Conservation (phyloP, 2,113 vertebrate genomes). For the Burhinus bistriatus region DNA sequence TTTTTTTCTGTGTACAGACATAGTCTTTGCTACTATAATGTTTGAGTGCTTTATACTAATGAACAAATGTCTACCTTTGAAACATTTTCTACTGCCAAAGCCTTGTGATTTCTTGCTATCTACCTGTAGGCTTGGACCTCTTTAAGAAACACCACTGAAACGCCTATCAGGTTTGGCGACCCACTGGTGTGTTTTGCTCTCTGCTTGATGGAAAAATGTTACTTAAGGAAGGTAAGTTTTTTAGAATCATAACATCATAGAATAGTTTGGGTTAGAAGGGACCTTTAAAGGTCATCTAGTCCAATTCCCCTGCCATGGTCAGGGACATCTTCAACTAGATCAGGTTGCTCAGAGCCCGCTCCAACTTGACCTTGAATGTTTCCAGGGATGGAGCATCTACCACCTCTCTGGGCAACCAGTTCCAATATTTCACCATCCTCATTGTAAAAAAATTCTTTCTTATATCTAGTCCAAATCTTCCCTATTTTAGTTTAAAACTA, state of each 20-base stretch:
- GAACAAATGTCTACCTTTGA: neutral
- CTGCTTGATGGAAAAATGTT: neutral
- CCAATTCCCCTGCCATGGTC: neutral
- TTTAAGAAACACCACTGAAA: neutral
- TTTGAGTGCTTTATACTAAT: neutral
- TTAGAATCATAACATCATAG: neutral
- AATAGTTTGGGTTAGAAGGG: neutral
- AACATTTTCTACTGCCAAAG: neutral
- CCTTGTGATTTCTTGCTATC: neutral
- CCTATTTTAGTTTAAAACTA: too few relatives aligned
- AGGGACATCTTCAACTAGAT: neutral
- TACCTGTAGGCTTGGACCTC: neutral
- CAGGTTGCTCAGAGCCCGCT: neutral
- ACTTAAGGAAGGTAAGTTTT: neutral
- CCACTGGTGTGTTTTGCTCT: neutral
- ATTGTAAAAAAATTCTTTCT: too few relatives aligned
- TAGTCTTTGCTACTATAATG: neutral
- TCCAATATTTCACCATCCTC: too few relatives aligned
- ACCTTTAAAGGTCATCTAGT: neutral
- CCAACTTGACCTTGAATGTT: neutral
- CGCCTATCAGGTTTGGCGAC: neutral
- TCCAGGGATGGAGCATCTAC: neutral
- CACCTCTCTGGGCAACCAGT: too few relatives aligned
- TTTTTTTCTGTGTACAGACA: neutral
- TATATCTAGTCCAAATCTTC: too few relatives aligned